Evolutionary conservation across 2,113 vertebrate species (phyloP), one percentile per base, ranked within the genome.

Genomic region (Nothoprocta pentlandii): DNA sequence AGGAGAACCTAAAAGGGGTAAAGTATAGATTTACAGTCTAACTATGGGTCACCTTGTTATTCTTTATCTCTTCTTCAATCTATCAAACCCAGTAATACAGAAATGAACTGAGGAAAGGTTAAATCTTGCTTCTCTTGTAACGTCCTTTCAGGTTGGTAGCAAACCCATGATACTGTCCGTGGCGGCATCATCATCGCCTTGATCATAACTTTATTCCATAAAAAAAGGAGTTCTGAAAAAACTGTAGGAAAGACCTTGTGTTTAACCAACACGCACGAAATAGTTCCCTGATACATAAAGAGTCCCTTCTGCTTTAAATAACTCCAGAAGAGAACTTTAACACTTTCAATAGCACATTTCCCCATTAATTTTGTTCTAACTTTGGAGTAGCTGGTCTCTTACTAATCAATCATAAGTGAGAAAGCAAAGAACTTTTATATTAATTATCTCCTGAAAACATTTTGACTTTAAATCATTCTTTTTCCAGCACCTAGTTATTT

Each of bases 161-260:
- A 90, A 81, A 47, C 1, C 19, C 4, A 16, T 56, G 44, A 15
- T 79, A 42, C 76, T 39, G 49, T 49, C 22, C 73, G 61, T 20
- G 13, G 16, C 73, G 3, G 9, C 6, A 53, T 17, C 53, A n/a
- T 64, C 46, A 59, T 83, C 42, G 34, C 11, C 19, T 78, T 26
- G 6, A 17, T 11, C 47, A 78, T 51, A 88, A 80, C 8, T 51
- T 44, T 49, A 67, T 62, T 69, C 44, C 28, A 54, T 36, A 79
- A 82, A 78, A 71, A 36, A 9, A 1, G 12, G 9, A 10, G 2
- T 61, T 32, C 62, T 53, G 28, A 83, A 9, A 10, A 86, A 81
- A 34, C 2, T 2, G 1, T 1, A 64, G 22, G 53, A 62, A 10
- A 68, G 5, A 58, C 7, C 61, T 30, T 2, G 46, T 13, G 23